These are phyloP conservation scores for Limnephilus auricula DNA, from an alignment of 2,888 invertebrate species.

Conservation along the genomic window DNA sequence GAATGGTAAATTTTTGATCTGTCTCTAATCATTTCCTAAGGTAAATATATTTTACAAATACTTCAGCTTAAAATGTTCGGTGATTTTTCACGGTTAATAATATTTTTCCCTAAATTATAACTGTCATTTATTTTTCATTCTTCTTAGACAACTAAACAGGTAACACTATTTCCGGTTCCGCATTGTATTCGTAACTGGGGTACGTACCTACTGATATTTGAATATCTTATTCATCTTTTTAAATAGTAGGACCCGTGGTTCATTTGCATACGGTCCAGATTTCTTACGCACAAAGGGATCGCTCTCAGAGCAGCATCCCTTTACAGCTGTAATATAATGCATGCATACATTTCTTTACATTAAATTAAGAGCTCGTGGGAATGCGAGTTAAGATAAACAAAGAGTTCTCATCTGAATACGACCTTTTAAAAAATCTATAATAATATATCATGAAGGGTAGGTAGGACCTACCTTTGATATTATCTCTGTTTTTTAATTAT, in stretches of 20 bases:
- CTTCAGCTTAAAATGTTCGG: too few relatives aligned
- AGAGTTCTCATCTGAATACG: neutral
- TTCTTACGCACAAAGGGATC: constrained; percentile 8
- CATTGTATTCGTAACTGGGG: neutral
- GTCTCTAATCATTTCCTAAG: too few relatives aligned
- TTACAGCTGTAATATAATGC: neutral
- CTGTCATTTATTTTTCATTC: neutral
- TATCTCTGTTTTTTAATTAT: neutral
- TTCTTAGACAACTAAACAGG: neutral
- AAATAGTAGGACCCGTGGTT: neutral
- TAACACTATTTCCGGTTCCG: neutral
- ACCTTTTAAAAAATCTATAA: neutral
- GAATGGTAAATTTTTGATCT: too few relatives aligned
- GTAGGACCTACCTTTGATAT: neutral
- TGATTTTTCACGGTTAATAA: too few relatives aligned
- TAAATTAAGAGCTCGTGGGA: neutral
- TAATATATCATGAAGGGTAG: neutral
- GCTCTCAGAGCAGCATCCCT: constrained; percentile 17
- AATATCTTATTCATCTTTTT: neutral
- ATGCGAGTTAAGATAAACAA: neutral
- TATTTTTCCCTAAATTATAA: neutral
- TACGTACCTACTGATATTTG: neutral
- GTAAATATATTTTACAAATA: too few relatives aligned
- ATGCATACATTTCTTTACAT: constrained; percentile 19
- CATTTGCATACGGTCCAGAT: constrained; percentile 23